phyloP scores from a whole-genome alignment of 2,113 vertebrate species.

The Probosciger aterrimus region DNA sequence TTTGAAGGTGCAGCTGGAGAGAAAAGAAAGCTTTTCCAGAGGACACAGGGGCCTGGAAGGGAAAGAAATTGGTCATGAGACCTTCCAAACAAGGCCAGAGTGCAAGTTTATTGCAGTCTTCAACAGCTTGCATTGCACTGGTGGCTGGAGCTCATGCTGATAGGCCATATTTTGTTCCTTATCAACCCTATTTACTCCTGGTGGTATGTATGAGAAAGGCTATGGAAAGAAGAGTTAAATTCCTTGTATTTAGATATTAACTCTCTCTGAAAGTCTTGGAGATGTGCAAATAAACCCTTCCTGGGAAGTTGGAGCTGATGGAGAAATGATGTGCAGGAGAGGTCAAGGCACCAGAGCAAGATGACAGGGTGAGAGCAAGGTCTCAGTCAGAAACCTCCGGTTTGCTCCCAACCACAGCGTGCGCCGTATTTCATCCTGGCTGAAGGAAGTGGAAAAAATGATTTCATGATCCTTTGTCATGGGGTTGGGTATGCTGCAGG shows the following conservation, averaged over 20 bases:
- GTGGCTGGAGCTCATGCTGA: background rate
- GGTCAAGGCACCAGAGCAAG: background rate
- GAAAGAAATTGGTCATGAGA: constrained; percentile 8
- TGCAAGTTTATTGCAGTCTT: background rate
- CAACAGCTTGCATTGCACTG: background rate
- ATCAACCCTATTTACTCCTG: background rate
- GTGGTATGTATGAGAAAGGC: background rate
- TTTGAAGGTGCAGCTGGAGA: constrained; percentile 43
- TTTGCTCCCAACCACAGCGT: background rate
- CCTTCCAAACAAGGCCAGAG: background rate
- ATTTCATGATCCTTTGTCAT: constrained; percentile 24
- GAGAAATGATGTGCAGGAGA: background rate
- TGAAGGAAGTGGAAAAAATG: background rate
- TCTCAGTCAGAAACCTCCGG: background rate
- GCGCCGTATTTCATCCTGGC: background rate
- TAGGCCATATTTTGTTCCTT: background rate
- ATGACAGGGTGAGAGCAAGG: background rate
- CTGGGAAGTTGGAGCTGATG: background rate
- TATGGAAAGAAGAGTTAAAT: background rate
- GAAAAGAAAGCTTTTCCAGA: constrained; percentile 9
- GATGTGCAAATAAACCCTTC: background rate
- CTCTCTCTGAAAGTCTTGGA: background rate
- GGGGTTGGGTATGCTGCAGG: background rate
- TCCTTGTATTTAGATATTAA: background rate
- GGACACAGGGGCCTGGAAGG: background rate